Evolutionary conservation across 2,113 vertebrate genomes (phyloP).

Genomic region (Passer montanus): DNA sequence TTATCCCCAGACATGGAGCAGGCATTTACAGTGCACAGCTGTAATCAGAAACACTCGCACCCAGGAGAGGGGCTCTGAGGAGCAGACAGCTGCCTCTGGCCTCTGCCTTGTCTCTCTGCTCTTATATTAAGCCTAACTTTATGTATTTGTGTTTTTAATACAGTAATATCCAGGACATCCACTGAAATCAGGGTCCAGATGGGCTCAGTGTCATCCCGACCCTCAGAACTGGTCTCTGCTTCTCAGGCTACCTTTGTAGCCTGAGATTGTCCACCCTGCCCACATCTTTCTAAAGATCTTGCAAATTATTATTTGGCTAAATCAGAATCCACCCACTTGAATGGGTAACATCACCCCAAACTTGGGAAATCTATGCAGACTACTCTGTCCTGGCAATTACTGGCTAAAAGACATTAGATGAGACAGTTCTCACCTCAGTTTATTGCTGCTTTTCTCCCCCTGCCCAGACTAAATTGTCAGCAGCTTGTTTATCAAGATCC

Average conservation of each 20-base stretch:
- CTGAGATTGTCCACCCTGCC: not conserved
- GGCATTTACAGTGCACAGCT: constrained; percentile 44
- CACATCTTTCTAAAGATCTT: not conserved
- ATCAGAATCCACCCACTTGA: not conserved
- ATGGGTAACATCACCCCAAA: not conserved
- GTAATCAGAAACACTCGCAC: constrained; percentile 37
- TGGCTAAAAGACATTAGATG: not conserved
- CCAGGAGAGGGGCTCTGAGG: not conserved
- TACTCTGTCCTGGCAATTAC: not conserved
- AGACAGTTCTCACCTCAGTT: not conserved
- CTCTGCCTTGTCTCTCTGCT: not conserved
- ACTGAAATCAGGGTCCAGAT: not conserved
- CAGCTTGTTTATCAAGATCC: not conserved
- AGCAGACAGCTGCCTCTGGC: constrained; percentile 20
- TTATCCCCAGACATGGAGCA: constrained; percentile 56
- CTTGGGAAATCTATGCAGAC: not conserved
- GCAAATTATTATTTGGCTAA: not conserved
- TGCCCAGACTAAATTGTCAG: not conserved
- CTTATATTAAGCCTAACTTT: not conserved
- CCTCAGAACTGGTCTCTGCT: not conserved
- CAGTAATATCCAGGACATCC: not conserved
- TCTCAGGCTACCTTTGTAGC: not conserved
- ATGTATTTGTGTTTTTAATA: not conserved
- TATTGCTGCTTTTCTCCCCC: not conserved
- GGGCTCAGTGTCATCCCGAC: not conserved